Conservation (phyloP, 2,888 invertebrate species). For the Miltochrista miniata region DNA sequence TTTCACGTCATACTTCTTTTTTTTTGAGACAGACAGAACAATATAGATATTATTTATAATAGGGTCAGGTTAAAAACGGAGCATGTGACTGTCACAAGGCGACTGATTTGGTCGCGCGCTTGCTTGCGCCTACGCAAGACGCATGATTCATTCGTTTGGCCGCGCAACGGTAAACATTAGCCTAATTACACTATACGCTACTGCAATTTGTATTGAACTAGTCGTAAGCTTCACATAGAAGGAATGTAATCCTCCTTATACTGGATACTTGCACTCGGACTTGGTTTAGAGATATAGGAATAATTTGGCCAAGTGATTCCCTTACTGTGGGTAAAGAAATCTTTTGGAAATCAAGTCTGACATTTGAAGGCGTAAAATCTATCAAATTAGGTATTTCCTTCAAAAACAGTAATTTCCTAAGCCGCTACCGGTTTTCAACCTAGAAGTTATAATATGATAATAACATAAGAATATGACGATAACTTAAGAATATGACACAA, state of each 20-base stretch:
- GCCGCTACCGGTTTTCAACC: too few relatives aligned
- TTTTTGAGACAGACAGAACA: constrained; percentile 40
- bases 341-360: too few relatives aligned
- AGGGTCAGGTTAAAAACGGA: constrained; percentile 62
- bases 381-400: too few relatives aligned
- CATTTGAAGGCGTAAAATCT: too few relatives aligned
- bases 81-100: constrained; percentile 57
- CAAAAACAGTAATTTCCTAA: too few relatives aligned
- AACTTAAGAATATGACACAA: too few relatives aligned
- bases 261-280: too few relatives aligned
- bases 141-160: constrained; percentile 77
- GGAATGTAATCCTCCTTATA: background rate
- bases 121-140: constrained; percentile 63
- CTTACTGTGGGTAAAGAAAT: too few relatives aligned
- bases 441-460: too few relatives aligned
- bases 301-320: too few relatives aligned
- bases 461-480: too few relatives aligned
- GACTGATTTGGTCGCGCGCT: constrained; percentile 65
- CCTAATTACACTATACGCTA: constrained; percentile 61
- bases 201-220: constrained; percentile 49
- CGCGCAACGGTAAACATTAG: constrained; percentile 73
- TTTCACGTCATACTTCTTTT: constrained; percentile 41
- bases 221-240: constrained; percentile 8
- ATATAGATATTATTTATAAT: constrained; percentile 48
- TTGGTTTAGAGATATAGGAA: too few relatives aligned